phyloP scores from a whole-genome alignment of 2,888 invertebrate genomes.

The Cryptocephalus moraei region DNA sequence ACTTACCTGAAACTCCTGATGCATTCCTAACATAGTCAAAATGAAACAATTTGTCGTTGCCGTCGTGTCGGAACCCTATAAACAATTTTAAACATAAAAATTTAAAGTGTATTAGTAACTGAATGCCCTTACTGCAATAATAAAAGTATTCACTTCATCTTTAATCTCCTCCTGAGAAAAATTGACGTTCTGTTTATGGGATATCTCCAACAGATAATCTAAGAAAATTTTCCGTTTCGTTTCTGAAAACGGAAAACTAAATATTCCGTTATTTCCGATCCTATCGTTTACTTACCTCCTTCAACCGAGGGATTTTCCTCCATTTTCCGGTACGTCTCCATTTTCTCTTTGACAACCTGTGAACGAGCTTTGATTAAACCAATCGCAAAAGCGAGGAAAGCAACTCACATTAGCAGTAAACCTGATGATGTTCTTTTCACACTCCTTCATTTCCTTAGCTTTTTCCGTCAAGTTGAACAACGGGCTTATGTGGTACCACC shows the following conservation, averaged over 20 bases:
- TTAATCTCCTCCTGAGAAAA: constrained; percentile 44
- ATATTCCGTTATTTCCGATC: too few species aligned
- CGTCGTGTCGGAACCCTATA: constrained; percentile 27
- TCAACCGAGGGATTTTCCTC: constrained; percentile 14
- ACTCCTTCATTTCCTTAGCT: constrained; percentile 8
- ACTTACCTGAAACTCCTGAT: constrained; percentile 23
- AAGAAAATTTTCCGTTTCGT: constrained; percentile 39
- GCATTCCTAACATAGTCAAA: constrained; percentile 23
- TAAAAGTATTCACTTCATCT: constrained; percentile 48
- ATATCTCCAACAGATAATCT: constrained; percentile 41
- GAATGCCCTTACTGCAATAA: constrained; percentile 41
- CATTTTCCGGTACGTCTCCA: constrained; percentile 3
- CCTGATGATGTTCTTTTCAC: constrained; percentile 8
- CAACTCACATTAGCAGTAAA: constrained; percentile 8
- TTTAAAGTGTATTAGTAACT: neutral
- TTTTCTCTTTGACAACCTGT: constrained; percentile 16
- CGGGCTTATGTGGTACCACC: constrained; percentile 17
- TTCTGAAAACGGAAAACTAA: constrained; percentile 9
- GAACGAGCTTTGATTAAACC: neutral
- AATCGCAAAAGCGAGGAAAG: too few species aligned
- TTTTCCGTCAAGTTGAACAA: constrained; percentile 14
- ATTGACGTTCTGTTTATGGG: constrained; percentile 34
- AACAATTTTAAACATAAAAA: neutral
- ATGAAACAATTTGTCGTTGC: constrained; percentile 21
- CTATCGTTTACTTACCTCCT: constrained; percentile 31